phyloP scores from a whole-genome alignment of 1,140 invertebrate species.

The Fopius arisanus region DNA sequence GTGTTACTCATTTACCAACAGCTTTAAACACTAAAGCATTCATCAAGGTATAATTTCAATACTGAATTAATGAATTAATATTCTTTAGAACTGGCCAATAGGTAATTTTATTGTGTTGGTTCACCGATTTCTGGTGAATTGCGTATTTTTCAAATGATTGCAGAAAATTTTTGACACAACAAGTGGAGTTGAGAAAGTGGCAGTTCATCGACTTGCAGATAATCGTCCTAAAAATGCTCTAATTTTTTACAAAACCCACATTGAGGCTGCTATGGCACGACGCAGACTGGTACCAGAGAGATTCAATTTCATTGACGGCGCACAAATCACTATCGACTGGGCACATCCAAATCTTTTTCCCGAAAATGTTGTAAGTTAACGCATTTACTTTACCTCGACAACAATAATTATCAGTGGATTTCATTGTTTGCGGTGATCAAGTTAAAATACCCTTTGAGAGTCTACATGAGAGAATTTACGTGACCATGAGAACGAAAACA shows the following conservation, averaged over 20 bases:
- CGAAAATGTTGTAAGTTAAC: slow-evolving; percentile 50
- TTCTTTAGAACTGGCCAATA: too few relatives aligned
- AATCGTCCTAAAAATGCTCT: slow-evolving; percentile 64
- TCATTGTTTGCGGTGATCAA: slow-evolving; percentile 27
- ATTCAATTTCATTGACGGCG: slow-evolving; percentile 60
- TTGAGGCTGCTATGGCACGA: slow-evolving; percentile 75
- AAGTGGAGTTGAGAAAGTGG: slow-evolving; percentile 46
- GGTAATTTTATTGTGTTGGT: too few relatives aligned
- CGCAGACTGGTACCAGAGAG: slow-evolving; percentile 71
- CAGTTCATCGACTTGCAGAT: slow-evolving; percentile 44
- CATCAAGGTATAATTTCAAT: slow-evolving; percentile 44
- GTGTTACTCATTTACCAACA: slow-evolving; percentile 66
- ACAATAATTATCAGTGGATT: background rate
- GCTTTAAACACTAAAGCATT: slow-evolving; percentile 39
- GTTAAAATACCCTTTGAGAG: slow-evolving; percentile 2
- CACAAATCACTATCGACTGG: slow-evolving; percentile 70
- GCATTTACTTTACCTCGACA: background rate
- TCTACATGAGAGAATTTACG: background rate
- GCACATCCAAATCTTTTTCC: slow-evolving; percentile 66
- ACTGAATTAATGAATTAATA: too few relatives aligned
- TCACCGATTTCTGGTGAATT: too few relatives aligned
- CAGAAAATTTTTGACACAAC: slow-evolving; percentile 51
- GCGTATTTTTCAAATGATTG: slow-evolving; percentile 14
- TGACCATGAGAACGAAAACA: slow-evolving; percentile 41
- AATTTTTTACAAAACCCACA: slow-evolving; percentile 74